A percentile compares a stretch with the other conserved stretches of the same genome.
Conservation (phyloP, 2,797 vertebrate genomes). For the Liasis olivaceus region DNA sequence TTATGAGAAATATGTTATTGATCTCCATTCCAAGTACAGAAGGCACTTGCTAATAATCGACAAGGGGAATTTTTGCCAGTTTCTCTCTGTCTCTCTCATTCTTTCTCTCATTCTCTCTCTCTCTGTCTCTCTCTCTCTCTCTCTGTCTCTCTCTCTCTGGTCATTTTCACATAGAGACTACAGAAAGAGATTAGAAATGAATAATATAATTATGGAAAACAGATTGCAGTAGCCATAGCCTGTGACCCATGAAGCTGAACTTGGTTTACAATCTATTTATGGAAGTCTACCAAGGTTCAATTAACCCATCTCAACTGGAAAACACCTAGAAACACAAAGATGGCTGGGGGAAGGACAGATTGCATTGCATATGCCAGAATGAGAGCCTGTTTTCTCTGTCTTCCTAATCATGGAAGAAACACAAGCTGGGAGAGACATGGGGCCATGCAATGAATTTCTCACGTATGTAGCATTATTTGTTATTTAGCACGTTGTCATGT, state of each 20-base stretch:
- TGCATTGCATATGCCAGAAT: neutral
- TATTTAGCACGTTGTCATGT: neutral
- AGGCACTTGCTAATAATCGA: slow-evolving; percentile 51
- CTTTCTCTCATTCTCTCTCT: no score
- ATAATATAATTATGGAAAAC: neutral
- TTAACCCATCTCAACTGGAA: neutral
- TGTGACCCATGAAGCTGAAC: neutral
- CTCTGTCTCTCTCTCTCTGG: no score
- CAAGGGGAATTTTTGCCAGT: neutral
- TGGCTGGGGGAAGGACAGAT: neutral
- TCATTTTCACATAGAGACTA: neutral
- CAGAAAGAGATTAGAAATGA: neutral
- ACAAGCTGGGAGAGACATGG: neutral
- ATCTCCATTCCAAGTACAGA: slow-evolving; percentile 48
- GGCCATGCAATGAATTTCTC: no score
- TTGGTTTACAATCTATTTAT: neutral
- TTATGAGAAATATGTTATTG: slow-evolving; percentile 63
- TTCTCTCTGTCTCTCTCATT: neutral
- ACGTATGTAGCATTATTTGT: neutral
- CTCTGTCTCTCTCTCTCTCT: no score
- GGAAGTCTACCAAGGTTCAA: neutral
- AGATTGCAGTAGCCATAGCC: neutral
- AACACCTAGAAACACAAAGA: neutral
- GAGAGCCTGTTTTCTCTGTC: neutral
- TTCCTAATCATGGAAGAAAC: neutral